These are phyloP conservation scores for Odontamblyopus rebecca DNA, from an alignment of 2,797 vertebrate species.

Conservation along the genomic window DNA sequence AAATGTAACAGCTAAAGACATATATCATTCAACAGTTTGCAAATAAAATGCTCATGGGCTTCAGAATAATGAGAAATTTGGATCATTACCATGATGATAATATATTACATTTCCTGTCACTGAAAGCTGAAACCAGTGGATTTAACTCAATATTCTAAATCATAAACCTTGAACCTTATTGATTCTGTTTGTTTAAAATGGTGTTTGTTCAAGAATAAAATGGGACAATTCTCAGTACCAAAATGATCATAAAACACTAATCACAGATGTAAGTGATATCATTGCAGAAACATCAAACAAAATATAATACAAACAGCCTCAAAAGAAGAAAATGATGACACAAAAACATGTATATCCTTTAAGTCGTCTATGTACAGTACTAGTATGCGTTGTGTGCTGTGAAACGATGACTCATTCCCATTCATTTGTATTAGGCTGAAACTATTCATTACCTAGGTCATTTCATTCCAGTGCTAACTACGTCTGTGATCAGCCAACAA, in stretches of 20 bases:
- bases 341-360: background rate
- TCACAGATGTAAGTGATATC: no score
- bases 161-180: no score
- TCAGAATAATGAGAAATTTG: no score
- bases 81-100: no score
- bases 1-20: background rate
- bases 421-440: constrained; percentile 31
- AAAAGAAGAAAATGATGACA: background rate
- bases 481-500: constrained; percentile 58
- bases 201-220: background rate
- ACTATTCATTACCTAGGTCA: constrained; percentile 58
- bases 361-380: background rate
- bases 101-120: no score
- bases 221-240: background rate
- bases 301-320: background rate
- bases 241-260: no score
- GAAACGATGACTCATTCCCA: constrained; percentile 8
- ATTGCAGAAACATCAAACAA: background rate
- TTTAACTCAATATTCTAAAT: no score
- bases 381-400: background rate
- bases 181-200: background rate
- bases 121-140: no score
- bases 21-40: no score
- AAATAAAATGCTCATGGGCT: no score
- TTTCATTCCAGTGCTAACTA: constrained; percentile 60